Evolutionary conservation across 1,140 invertebrate genomes (phyloP).

Genomic region (Battus philenor): DNA sequence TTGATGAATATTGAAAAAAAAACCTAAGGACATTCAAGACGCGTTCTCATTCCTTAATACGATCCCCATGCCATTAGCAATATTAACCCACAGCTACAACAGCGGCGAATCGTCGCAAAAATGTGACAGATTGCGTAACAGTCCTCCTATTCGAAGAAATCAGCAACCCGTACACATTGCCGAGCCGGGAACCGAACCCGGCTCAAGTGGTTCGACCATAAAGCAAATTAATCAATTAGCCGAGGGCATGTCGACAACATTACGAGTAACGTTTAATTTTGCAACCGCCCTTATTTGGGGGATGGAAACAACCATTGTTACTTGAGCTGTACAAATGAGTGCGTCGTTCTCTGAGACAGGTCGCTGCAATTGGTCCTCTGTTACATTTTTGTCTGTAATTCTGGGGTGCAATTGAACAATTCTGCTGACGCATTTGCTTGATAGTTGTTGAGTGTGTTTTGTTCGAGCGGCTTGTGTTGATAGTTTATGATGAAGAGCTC

Average conservation of each 20-base stretch:
- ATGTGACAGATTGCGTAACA: conserved; percentile 73
- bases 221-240: conserved; percentile 75
- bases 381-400: conserved; percentile 53
- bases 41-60: too few species aligned
- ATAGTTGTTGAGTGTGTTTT: conserved; percentile 51
- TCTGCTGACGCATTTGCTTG: conserved; percentile 67
- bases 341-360: conserved; percentile 14
- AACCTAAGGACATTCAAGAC: too few species aligned
- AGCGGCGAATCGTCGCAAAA: conserved; percentile 44
- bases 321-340: conserved; percentile 19
- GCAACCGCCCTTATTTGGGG: conserved; percentile 51
- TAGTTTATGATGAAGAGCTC: conserved; percentile 59
- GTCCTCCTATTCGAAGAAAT: conserved; percentile 41
- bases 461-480: conserved; percentile 52
- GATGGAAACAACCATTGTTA: conserved; percentile 31
- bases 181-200: conserved; percentile 56
- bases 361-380: conserved; percentile 39
- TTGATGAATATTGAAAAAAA: too few species aligned
- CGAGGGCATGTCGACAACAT: conserved; percentile 70
- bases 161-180: conserved; percentile 51
- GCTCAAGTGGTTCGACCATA: conserved; percentile 64
- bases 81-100: conserved; percentile 37
- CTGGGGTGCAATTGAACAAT: conserved; percentile 58
- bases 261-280: conserved; percentile 70
- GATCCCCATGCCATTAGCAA: conserved; percentile 36